Base-by-base conservation (phyloP, 2,113 vertebrate species). In the Typhlomys cinereus region DNA sequence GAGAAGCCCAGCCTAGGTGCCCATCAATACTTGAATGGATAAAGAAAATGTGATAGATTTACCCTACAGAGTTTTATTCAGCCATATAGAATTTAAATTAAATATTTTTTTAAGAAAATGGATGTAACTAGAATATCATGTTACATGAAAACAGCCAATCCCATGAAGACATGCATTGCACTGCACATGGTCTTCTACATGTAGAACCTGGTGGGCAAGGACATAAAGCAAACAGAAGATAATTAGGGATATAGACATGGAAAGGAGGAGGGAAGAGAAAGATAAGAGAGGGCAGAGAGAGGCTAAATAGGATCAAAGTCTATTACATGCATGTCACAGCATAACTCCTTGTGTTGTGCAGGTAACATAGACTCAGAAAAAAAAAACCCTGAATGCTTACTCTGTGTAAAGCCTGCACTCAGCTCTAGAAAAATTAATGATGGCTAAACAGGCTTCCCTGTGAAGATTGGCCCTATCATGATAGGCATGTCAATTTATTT, bases 361-460 rank as follows among this genome's bases (percentile, higher is more conserved):
- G 59, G 7, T 59, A 79, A 79, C 41, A 29, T 36, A 57, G 23
- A 59, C 48, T 52, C 29, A 46, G 31, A 39, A 23, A 46, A 34
- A 39, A 23, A 78, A 27, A 78, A 36, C 6, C 34, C 20, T 57
- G 52, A 88, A 20, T 41, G 76, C 69, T 52, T 76, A 36, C 18
- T 66, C 10, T 17, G 31, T 9, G 4, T 29, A 84, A 71, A 34
- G 20, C 70, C n/a, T 82, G 27, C 41, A 67, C 46, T 87, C 46
- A 84, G 46, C 31, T 64, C 57, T 96, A 61, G 78, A 85, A 94
- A 61, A 25, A 71, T 39, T 80, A 31, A 29, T 41, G 39, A 41
- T 61, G 29, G 59, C 11, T 17, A 85, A 34, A 66, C 21, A 89
- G 31, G 10, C 52, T 20, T 57, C 39, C 25, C 62, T 25, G 0